These are phyloP conservation scores for Bujurquina vittata DNA, from an alignment of 2,113 vertebrate genomes.

Conservation along the genomic window DNA sequence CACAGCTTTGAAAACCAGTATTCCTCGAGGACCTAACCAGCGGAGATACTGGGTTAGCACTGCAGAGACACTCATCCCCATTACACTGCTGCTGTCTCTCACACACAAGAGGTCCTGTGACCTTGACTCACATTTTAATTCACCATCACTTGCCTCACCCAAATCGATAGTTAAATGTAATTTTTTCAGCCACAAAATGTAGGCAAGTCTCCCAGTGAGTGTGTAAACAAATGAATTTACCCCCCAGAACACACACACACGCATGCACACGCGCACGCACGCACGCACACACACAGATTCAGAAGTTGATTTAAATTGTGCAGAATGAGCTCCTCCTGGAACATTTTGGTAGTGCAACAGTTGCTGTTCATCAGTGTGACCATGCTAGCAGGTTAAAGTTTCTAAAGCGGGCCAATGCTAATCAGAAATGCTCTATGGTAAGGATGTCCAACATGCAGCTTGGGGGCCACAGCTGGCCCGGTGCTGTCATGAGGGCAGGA, in stretches of 20 bases:
- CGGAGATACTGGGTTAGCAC: constrained; percentile 34
- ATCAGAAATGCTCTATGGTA: background rate
- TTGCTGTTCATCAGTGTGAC: background rate
- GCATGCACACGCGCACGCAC: no score
- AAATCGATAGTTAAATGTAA: no score
- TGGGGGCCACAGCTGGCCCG: background rate
- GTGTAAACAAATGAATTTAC: background rate
- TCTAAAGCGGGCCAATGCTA: background rate
- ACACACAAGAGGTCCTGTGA: constrained; percentile 10
- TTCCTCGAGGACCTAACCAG: constrained; percentile 42
- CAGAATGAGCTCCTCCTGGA: background rate
- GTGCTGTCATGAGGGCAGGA: no score
- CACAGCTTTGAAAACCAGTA: constrained; percentile 61
- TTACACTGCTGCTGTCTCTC: background rate
- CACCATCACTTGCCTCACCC: background rate
- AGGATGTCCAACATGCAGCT: background rate
- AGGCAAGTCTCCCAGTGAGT: background rate
- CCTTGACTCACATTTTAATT: background rate
- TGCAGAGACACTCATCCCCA: constrained; percentile 4
- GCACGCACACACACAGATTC: background rate
- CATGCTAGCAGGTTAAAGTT: background rate
- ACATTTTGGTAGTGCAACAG: background rate
- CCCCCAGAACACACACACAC: background rate
- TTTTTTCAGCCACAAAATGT: background rate
- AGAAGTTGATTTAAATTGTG: background rate